phyloP scores from a whole-genome alignment of 2,797 vertebrate species.

The Lutjanus campechanus region DNA sequence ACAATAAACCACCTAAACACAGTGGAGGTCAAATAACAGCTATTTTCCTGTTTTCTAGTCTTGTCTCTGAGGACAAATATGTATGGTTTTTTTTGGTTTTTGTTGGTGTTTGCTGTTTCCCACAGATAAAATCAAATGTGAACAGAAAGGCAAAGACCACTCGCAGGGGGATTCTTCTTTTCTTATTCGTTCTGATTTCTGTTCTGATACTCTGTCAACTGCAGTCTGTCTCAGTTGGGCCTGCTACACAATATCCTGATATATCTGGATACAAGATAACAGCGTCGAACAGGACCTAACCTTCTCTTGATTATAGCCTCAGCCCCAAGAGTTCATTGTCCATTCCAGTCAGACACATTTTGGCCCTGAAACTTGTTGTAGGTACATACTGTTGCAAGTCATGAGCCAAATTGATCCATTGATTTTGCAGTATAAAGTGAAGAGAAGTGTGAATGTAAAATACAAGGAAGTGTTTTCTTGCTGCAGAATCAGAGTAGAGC shows the following conservation, averaged over 20 bases:
- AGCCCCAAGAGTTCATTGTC: not conserved
- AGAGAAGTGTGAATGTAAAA: slow-evolving; percentile 10
- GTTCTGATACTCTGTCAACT: slow-evolving; percentile 32
- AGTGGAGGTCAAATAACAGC: not conserved
- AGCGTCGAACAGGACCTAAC: slow-evolving; percentile 1
- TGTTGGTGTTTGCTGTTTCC: not conserved
- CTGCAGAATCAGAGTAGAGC: slow-evolving; percentile 6
- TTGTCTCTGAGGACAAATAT: slow-evolving; percentile 1
- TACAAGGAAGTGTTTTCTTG: not conserved
- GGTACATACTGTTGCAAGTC: slow-evolving; percentile 24
- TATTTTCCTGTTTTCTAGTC: not conserved
- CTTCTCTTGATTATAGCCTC: not conserved
- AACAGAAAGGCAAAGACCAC: slow-evolving; percentile 41
- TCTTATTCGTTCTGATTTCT: slow-evolving; percentile 42
- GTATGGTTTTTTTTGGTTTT: slow-evolving; percentile 30
- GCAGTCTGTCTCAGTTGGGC: slow-evolving; percentile 19
- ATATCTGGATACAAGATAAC: slow-evolving; percentile 15
- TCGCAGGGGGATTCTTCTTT: slow-evolving; percentile 19
- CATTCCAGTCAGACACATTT: slow-evolving; percentile 16
- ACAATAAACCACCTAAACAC: not conserved
- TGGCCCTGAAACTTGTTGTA: slow-evolving; percentile 1
- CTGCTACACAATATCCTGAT: slow-evolving; percentile 17
- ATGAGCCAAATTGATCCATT: slow-evolving; percentile 22
- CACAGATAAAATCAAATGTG: slow-evolving; percentile 48
- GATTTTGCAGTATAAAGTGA: slow-evolving; percentile 27